Conservation (phyloP, 2,888 invertebrate genomes). For the Polydrusus cervinus region DNA sequence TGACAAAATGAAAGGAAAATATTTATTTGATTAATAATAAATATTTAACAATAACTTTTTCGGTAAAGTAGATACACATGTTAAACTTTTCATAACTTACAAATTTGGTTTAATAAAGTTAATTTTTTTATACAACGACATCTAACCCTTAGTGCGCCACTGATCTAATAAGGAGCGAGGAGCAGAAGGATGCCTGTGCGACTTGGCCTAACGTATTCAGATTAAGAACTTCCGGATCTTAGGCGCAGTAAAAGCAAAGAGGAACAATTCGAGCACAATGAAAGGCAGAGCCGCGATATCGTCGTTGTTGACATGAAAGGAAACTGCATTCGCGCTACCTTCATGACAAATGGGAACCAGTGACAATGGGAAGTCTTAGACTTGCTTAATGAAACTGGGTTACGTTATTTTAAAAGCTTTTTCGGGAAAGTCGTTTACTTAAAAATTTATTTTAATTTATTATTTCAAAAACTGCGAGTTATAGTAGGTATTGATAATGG, state of each 20-base stretch:
- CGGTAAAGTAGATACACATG: too few relatives aligned
- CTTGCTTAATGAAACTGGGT: slow-evolving; percentile 31
- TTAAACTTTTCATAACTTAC: too few relatives aligned
- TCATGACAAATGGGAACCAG: slow-evolving; percentile 37
- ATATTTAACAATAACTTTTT: too few relatives aligned
- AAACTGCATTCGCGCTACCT: slow-evolving; percentile 35
- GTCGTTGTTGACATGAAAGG: slow-evolving; percentile 39
- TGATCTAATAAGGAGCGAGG: slow-evolving; percentile 24
- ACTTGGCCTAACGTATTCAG: slow-evolving; percentile 41
- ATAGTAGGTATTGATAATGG: too few relatives aligned
- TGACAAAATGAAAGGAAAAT: too few relatives aligned
- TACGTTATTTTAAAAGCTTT: slow-evolving; percentile 1
- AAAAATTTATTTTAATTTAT: neutral
- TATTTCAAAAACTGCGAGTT: too few relatives aligned
- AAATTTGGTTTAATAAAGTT: too few relatives aligned
- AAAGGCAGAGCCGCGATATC: slow-evolving; percentile 33
- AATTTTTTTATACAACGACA: too few relatives aligned
- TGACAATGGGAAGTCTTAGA: slow-evolving; percentile 32
- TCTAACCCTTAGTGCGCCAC: neutral
- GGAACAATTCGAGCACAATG: slow-evolving; percentile 39
- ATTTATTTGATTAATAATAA: too few relatives aligned
- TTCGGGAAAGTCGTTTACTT: neutral
- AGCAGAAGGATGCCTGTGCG: slow-evolving; percentile 24
- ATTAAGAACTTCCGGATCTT: slow-evolving; percentile 42
- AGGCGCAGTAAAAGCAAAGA: slow-evolving; percentile 32